Evolutionary conservation across 2,113 vertebrate species (phyloP), one percentile per base, ranked within the genome.

Genomic region (Buteo buteo): DNA sequence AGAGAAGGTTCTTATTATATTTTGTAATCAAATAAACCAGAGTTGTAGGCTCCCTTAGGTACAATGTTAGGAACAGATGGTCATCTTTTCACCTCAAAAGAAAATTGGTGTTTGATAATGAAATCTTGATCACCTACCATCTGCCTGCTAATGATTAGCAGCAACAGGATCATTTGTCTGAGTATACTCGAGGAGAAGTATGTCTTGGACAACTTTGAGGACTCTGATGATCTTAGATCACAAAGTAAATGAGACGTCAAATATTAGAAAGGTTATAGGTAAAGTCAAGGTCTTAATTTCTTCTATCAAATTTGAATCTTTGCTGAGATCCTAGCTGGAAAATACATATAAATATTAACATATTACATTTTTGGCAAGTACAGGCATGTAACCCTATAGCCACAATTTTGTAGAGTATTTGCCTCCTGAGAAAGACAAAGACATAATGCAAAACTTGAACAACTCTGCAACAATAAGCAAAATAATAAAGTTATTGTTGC

Each of bases 71-170:
- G 67, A 97, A 94, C 92, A 97, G 96, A 97, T 95, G 92, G 96
- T 70, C 92, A 97, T 93, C 90, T 92, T 88, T 82, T 95, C 94
- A 95, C 74, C 86, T 96, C 77, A 79, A 90, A 93, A 91, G 70
- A 70, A 94, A 97, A 95, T 6, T 58, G 76, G 89, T 94, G 91
- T 94, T 97, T 96, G 95, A 93, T 96, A 97, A 97, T 95, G 92
- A 95, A 96, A 97, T 92, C 96, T 95, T 96, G 93, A 96, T 96
- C 96, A 94, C 80, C 67, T 87, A 66, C 97, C 97, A 96, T 95
- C 96, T 98, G 97, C 77, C 80, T 88, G n/a, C 64, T 96, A 96
- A 97, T 70, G 73, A 91, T 70, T 76, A 93, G 49, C 84, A 89
- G 64, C 61, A 81, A 70, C 47, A 92, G 72, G 80, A 91, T 87